These are phyloP conservation scores for Sternarchorhynchus goeldii DNA, from an alignment of 2,797 vertebrate genomes.

Conservation along the genomic window DNA sequence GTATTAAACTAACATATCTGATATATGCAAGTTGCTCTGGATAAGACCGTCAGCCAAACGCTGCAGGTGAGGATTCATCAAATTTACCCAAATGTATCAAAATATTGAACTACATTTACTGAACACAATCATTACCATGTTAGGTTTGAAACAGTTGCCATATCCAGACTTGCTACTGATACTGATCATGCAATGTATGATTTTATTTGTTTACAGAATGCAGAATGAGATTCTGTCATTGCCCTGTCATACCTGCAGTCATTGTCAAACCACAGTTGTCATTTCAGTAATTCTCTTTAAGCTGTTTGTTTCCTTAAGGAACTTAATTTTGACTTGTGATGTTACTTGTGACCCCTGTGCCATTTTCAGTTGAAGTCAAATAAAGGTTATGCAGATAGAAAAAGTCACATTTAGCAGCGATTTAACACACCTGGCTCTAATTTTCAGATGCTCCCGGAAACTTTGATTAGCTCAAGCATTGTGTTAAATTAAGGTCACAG, in stretches of 20 bases:
- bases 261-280: not conserved
- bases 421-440: constrained; percentile 32
- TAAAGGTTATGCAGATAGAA: not conserved
- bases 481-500: not conserved
- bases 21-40: no score
- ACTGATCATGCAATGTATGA: constrained; percentile 8
- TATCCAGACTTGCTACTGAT: not conserved
- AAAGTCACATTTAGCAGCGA: not conserved
- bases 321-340: not conserved
- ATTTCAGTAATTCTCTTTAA: constrained; percentile 23
- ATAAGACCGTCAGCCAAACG: no score
- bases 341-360: not conserved
- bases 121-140: not conserved
- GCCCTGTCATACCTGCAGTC: no score
- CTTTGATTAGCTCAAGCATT: constrained; percentile 17
- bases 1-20: no score
- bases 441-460: not conserved
- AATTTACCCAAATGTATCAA: no score
- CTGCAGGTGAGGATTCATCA: no score
- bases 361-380: not conserved
- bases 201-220: not conserved
- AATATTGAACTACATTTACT: no score
- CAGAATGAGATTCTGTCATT: not conserved
- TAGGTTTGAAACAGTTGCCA: not conserved
- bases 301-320: not conserved